These are phyloP conservation scores for Platalea minor DNA, from an alignment of 2,797 vertebrate species.

Conservation along the genomic window DNA sequence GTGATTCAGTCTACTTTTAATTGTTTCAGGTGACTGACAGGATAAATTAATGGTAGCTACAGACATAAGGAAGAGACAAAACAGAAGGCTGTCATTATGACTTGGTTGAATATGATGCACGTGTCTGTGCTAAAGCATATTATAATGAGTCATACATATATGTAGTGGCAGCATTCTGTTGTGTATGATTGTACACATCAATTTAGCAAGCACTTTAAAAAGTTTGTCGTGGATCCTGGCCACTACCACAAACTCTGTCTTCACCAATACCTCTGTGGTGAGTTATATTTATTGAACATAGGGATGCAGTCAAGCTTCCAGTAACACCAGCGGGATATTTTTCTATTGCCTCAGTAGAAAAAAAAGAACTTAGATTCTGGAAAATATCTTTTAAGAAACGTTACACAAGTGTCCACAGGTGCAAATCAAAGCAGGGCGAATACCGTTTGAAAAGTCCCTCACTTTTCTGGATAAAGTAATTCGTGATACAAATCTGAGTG, in stretches of 20 bases:
- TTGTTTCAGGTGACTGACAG: background rate
- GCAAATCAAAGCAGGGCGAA: background rate
- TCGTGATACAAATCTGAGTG: background rate
- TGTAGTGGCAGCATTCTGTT: background rate
- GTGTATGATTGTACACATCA: background rate
- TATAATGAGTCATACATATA: background rate
- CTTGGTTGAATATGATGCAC: background rate
- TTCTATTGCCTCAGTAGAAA: background rate
- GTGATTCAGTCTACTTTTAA: background rate
- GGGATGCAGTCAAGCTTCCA: background rate
- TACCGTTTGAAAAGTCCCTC: background rate
- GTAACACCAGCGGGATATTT: background rate
- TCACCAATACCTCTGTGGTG: background rate
- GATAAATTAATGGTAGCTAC: background rate
- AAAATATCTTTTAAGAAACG: background rate
- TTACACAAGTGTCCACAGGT: background rate
- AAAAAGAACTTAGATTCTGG: background rate
- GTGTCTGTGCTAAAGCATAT: background rate
- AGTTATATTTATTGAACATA: background rate
- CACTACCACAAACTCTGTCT: background rate
- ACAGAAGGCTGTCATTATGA: background rate
- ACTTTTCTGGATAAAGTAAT: background rate
- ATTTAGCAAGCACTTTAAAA: background rate
- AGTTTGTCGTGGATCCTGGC: background rate
- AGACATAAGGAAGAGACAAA: background rate